phyloP scores from a whole-genome alignment of 1,140 invertebrate species.

The Pomphorhynchus laevis region DNA sequence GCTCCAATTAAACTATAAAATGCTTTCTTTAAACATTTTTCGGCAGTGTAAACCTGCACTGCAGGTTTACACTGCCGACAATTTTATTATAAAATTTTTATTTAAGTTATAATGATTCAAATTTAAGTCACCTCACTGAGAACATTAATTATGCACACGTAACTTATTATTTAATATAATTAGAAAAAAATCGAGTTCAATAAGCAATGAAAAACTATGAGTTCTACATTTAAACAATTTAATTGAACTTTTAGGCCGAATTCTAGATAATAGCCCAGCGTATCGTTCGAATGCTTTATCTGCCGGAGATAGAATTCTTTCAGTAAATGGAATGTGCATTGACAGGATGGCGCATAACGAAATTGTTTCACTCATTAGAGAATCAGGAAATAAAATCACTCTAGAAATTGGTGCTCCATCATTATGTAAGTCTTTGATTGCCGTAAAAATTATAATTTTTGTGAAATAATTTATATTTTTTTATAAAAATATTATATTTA shows the following conservation, averaged over 20 bases:
- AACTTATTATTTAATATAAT: conserved; percentile 25
- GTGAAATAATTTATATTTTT: no score
- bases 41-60: conserved; percentile 11
- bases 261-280: conserved; percentile 69
- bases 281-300: conserved; percentile 50
- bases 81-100: conserved; percentile 6
- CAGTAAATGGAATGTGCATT: conserved; percentile 66
- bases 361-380: conserved; percentile 60
- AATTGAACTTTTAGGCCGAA: conserved; percentile 28
- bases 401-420: conserved; percentile 41
- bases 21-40: no score
- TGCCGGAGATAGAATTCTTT: conserved; percentile 69
- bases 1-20: no score
- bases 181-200: neutral
- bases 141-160: conserved; percentile 3
- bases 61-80: conserved; percentile 6
- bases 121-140: neutral
- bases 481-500: no score
- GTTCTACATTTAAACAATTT: neutral
- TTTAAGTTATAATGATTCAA: conserved; percentile 10
- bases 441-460: no score
- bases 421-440: no score
- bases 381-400: conserved; percentile 52
- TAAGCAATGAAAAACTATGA: neutral
- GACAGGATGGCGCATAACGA: conserved; percentile 65